Evolutionary conservation across 2,888 invertebrate genomes (phyloP).

Genomic region (Eristalinus aeneus): DNA sequence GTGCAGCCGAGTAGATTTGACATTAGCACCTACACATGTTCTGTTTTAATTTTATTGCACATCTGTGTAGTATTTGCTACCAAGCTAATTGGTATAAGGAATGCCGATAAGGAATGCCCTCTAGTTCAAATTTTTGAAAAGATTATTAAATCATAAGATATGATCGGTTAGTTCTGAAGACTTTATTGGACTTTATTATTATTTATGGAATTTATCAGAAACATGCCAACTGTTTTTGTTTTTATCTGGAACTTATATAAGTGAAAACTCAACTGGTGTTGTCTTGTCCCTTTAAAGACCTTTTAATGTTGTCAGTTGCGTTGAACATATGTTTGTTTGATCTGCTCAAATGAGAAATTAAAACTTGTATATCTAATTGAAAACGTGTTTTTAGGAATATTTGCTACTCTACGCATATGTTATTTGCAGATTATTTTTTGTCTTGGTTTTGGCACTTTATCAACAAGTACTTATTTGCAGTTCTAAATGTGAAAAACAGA

Average conservation of each 20-base stretch:
- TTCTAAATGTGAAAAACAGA: background rate
- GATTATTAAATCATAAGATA: background rate
- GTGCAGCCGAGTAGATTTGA: conserved; percentile 11
- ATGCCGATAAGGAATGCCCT: background rate
- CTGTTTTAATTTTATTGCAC: background rate
- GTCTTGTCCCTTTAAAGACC: background rate
- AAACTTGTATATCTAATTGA: background rate
- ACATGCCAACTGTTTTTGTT: background rate
- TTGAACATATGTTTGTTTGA: background rate
- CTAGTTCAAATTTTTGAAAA: conserved; percentile 13
- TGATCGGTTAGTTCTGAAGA: background rate
- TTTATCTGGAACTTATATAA: conserved; percentile 11
- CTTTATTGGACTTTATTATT: background rate
- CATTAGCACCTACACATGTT: background rate
- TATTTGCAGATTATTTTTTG: conserved; percentile 39
- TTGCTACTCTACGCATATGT: conserved; percentile 1
- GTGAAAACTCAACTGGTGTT: background rate
- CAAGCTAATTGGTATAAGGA: background rate
- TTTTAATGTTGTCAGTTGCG: background rate
- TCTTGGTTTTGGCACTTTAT: conserved; percentile 73
- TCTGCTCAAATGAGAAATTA: background rate
- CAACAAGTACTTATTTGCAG: conserved; percentile 56
- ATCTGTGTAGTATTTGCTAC: background rate
- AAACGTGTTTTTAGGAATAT: conserved; percentile 10
- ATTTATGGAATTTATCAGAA: background rate